Base-by-base conservation (phyloP, 2,797 vertebrate species). In the Sebastes jordani region DNA sequence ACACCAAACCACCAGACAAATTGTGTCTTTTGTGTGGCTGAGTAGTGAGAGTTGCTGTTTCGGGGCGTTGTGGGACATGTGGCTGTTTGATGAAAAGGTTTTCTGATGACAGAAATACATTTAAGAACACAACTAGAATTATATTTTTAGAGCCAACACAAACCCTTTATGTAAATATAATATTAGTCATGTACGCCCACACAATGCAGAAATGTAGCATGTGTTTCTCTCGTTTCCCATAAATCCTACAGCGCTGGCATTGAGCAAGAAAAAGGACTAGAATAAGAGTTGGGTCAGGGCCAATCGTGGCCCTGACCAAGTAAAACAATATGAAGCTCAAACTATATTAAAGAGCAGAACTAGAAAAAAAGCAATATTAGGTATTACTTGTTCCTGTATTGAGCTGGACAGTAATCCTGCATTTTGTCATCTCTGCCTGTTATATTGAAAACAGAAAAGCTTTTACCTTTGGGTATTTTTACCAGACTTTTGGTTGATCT, bases 81-180 rank as follows among this genome's bases (percentile, higher is more conserved):
- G 58, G 70, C 11, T 22, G 7, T 76, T 73, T 79, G 38, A 75
- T 80, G 25, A 76, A 14, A 88, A 59, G 46, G 23, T 32, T 82
- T 59, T 74, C 27, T 29, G 14, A 13, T 2, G 62, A 61, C 36
- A 56, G 38, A 87, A 73, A 63, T 36, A 76, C n/a, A 49, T 3
- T 34, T 2, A 64, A 64, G 32, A 67, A 18, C 7, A 61, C 22
- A 58, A 58, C 14, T 32, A 36, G 9, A 72, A 69, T 16, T 2
- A 42, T 34, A 30, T 3, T 29, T 29, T 67, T 13, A 18, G n/a
- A 77, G 10, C 11, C 30, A 70, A 71, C 3, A 7, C 11, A 13
- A 20, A 32, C 46, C 11, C 11, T 71, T 49, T 20, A 62, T 4
- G 52, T 20, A 32, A 9, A 66, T 3, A 42, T 3, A 59, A 13